A percentile compares a stretch with the other conserved stretches of the same genome.
Conservation (phyloP, 1,140 invertebrate species). For the Galendromus occidentalis region DNA sequence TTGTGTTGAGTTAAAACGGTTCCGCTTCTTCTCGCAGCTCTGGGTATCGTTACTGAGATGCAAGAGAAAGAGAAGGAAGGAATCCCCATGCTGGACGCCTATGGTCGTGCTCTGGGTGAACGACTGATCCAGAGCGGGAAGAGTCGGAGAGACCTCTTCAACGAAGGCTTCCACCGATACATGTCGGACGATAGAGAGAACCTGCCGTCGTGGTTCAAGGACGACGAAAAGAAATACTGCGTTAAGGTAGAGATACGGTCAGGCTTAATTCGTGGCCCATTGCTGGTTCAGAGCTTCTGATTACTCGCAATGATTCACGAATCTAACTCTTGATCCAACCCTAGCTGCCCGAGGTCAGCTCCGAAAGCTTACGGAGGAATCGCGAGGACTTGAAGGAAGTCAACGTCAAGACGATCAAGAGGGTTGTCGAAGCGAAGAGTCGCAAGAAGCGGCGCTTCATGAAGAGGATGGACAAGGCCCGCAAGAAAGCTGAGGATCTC, state of each 20-base stretch:
- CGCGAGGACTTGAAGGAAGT: constrained; percentile 50
- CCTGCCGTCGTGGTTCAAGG: constrained; percentile 84
- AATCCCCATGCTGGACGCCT: constrained; percentile 38
- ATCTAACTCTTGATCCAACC: not conserved
- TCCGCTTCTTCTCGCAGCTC: constrained; percentile 14
- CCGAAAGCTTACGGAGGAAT: constrained; percentile 35
- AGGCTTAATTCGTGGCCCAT: not conserved
- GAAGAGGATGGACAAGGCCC: constrained; percentile 69
- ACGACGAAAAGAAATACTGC: constrained; percentile 84
- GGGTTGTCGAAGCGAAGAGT: constrained; percentile 92
- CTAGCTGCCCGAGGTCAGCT: constrained; percentile 11
- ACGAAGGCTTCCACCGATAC: constrained; percentile 75
- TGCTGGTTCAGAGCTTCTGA: not conserved
- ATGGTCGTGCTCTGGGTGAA: constrained; percentile 67
- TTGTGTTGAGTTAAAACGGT: not conserved
- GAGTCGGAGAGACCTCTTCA: constrained; percentile 57
- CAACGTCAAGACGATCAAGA: constrained; percentile 86
- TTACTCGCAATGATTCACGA: not conserved
- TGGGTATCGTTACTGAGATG: not conserved
- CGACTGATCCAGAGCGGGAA: constrained; percentile 65
- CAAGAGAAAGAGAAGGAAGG: constrained; percentile 27
- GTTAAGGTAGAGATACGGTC: constrained; percentile 21
- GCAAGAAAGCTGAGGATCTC: constrained; percentile 80
- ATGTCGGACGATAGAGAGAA: constrained; percentile 59
- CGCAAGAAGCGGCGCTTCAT: constrained; percentile 78